Base-by-base conservation (phyloP, 1,140 invertebrate species). In the Drosophila rhopaloa region DNA sequence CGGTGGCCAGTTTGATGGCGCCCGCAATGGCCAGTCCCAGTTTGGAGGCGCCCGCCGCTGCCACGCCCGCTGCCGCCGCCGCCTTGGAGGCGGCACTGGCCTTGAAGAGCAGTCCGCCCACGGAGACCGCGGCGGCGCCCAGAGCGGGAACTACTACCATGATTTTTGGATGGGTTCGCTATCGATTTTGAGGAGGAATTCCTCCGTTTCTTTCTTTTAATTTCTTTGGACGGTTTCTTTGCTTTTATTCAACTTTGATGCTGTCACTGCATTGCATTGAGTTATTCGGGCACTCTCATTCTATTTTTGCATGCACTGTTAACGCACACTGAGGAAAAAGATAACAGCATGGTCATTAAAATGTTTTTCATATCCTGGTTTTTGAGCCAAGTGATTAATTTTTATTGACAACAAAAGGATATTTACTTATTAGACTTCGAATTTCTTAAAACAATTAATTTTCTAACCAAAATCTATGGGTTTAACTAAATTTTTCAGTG, bases 1-100 rank as follows among this genome's bases (percentile, higher is more conserved):
- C 91, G 1, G 95, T 93, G 0, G 96, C 95, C 9, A 95, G 91
- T 89, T 96, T 96, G 5, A 96, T 93, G 16, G 96, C 96, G 0
- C 93, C 92, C 0, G 93, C 86, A 8, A 94, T 93, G 24, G 93
- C 94, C 27, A 94, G 91, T 13, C 94, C 78, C 29, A 92, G 43
- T 13, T 90, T 91, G 27, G 92, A 84, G 55, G 89, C 81, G 1
- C 90, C 90, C 1, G 91, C 74, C 3, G 89, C 89, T 5, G 80
- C 90, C 48, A 81, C 79, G 41, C 90, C 88, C 6, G 90, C 92
- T 14, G 81, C 53, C 56, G 84, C 90, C 10, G 86, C 91, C 7
- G 88, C 90, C 58, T 83, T 84, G 1, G 90, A 82, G 38, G 90
- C 91, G 51, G 88, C 73, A 27, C 88, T 90, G 5, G 91, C 92